Conservation (phyloP, 2,113 vertebrate species). For the Scortum barcoo region DNA sequence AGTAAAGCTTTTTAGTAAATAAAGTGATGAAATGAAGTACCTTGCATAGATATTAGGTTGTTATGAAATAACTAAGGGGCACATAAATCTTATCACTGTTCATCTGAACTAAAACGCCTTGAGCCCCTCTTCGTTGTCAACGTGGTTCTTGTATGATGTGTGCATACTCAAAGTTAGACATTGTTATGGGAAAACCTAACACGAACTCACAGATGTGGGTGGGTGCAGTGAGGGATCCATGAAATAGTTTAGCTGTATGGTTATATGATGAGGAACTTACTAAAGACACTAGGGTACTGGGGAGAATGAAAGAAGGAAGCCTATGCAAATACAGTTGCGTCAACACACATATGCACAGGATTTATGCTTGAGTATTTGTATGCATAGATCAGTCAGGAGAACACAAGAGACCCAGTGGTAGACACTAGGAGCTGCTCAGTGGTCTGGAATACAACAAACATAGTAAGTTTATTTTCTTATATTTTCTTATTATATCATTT, state of each 20-base stretch:
- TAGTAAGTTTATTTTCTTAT: not conserved
- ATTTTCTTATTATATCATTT: not conserved
- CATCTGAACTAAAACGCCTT: not conserved
- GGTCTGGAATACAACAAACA: not conserved
- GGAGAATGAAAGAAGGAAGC: not conserved
- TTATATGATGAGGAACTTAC: slow-evolving; percentile 7
- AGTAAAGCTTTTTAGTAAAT: too few species aligned
- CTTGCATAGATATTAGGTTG: not conserved
- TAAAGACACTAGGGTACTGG: not conserved
- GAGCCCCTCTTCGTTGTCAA: not conserved
- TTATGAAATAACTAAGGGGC: too few species aligned
- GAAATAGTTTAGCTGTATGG: not conserved
- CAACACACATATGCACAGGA: not conserved
- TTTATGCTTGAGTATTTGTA: not conserved
- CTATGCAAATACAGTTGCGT: not conserved
- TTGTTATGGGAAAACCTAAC: not conserved
- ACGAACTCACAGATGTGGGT: too few species aligned
- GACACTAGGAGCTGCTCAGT: not conserved
- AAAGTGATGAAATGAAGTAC: not conserved
- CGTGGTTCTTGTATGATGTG: not conserved
- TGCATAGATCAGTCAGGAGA: not conserved
- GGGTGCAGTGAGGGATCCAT: not conserved
- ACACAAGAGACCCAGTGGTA: not conserved
- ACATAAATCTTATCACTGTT: not conserved
- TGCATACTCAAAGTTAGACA: not conserved